phyloP scores from a whole-genome alignment of 2,888 invertebrate genomes.

The Euclidia mi region DNA sequence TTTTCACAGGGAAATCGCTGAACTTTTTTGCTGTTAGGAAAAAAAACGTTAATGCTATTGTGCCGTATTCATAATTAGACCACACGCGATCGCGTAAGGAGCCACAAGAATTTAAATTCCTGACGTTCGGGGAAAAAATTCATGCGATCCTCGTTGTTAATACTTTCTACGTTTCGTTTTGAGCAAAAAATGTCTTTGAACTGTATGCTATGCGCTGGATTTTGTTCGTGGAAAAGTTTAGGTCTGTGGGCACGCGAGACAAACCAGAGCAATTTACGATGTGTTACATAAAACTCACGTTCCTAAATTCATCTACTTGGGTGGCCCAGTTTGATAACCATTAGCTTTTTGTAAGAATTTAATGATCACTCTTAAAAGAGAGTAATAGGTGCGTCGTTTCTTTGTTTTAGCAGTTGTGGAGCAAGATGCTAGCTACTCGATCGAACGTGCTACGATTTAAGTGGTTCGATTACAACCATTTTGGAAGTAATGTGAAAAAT shows the following conservation, averaged over 20 bases:
- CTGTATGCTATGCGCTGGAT: conserved; percentile 77
- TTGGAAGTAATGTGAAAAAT: conserved; percentile 38
- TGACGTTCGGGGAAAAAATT: conserved; percentile 83
- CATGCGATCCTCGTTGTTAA: conserved; percentile 76
- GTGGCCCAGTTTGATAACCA: conserved; percentile 83
- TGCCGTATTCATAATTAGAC: conserved; percentile 85
- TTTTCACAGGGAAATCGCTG: conserved; percentile 69
- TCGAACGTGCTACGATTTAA: conserved; percentile 51
- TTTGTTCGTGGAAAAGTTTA: conserved; percentile 80
- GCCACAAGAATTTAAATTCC: conserved; percentile 85
- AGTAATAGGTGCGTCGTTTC: conserved; percentile 73
- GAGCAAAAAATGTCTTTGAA: conserved; percentile 83
- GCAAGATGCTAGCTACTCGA: conserved; percentile 40
- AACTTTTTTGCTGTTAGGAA: conserved; percentile 59
- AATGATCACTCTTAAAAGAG: conserved; percentile 77
- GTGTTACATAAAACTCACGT: conserved; percentile 83
- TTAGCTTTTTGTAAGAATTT: conserved; percentile 83
- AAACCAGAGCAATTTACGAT: conserved; percentile 80
- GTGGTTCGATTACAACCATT: conserved; percentile 46
- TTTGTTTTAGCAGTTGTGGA: conserved; percentile 71
- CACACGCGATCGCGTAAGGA: conserved; percentile 86
- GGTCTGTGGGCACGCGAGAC: conserved; percentile 70
- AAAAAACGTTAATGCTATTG: conserved; percentile 69
- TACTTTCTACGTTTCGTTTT: conserved; percentile 82
- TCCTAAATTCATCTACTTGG: conserved; percentile 82